Conservation (phyloP, 2,888 invertebrate genomes). For the Parochlus steinenii region DNA sequence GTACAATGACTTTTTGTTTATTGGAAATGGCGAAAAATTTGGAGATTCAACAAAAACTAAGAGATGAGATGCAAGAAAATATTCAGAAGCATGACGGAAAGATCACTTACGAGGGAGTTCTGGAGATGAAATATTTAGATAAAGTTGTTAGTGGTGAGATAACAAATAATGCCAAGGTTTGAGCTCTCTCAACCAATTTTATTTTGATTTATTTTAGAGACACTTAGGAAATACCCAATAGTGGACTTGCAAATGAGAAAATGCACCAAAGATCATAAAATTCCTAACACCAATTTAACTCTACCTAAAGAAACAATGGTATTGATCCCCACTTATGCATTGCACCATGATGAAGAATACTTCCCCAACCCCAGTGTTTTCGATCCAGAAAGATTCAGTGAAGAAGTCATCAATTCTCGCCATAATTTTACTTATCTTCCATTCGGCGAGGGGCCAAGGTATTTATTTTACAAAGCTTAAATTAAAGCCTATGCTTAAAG, state of each 20-base stretch:
- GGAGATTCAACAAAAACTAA: constrained; percentile 5
- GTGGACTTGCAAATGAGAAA: not conserved
- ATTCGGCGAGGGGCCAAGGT: constrained; percentile 8
- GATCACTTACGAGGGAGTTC: not conserved
- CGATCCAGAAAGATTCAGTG: constrained; percentile 7
- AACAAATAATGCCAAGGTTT: too few relatives aligned
- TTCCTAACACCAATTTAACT: not conserved
- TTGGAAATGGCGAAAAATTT: constrained; percentile 5
- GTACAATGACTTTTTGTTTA: not conserved
- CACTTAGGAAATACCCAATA: constrained; percentile 1
- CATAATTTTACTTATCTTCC: constrained; percentile 6
- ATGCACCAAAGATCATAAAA: not conserved
- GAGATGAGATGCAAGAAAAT: constrained; percentile 4
- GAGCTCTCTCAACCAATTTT: too few relatives aligned
- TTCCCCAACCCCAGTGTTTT: not conserved
- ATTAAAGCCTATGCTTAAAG: too few relatives aligned
- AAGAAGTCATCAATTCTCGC: constrained; percentile 3
- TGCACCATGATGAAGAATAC: constrained; percentile 4
- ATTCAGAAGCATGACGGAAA: not conserved
- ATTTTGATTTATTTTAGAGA: constrained; percentile 13
- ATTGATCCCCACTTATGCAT: not conserved
- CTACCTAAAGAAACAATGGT: not conserved
- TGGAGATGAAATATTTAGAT: constrained; percentile 1
- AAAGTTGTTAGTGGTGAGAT: constrained; percentile 4
- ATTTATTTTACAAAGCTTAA: too few relatives aligned